Evolutionary conservation across 2,888 invertebrate genomes (phyloP).

Genomic region (Dolichomitus sp.): DNA sequence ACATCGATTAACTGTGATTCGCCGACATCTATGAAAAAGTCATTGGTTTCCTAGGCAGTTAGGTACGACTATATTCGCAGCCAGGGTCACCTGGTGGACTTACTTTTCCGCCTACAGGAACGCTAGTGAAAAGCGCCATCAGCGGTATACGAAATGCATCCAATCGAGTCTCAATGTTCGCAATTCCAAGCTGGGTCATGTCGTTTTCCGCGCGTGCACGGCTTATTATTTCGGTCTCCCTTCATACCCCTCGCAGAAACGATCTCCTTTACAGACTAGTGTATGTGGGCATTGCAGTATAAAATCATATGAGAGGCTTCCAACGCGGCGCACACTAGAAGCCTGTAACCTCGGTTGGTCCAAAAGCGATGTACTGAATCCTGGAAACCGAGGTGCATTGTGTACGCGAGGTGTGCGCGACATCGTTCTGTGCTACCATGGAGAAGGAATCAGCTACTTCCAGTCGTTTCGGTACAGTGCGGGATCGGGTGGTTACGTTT

Average conservation of each 20-base stretch:
- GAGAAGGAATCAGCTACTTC: slow-evolving; percentile 29
- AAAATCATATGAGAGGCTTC: slow-evolving; percentile 69
- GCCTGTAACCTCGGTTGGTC: slow-evolving; percentile 14
- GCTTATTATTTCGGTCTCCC: slow-evolving; percentile 83
- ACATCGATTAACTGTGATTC: slow-evolving; percentile 63
- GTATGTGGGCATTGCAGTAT: slow-evolving; percentile 19
- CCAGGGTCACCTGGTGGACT: slow-evolving; percentile 5
- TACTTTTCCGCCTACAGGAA: slow-evolving; percentile 41
- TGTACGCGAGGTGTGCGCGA: slow-evolving; percentile 25
- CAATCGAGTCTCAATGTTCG: slow-evolving; percentile 81
- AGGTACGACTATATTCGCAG: slow-evolving; percentile 53
- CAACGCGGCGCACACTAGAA: slow-evolving; percentile 49
- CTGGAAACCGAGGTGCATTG: slow-evolving; percentile 18
- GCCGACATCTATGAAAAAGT: slow-evolving; percentile 80
- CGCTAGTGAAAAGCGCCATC: slow-evolving; percentile 74
- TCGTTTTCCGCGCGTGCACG: slow-evolving; percentile 46
- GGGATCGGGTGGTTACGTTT: slow-evolving; percentile 44
- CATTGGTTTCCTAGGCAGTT: slow-evolving; percentile 71
- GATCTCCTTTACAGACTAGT: slow-evolving; percentile 32
- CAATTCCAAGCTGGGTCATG: slow-evolving; percentile 79
- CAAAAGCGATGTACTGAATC: slow-evolving; percentile 35
- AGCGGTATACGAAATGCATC: slow-evolving; percentile 75
- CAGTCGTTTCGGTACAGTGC: slow-evolving; percentile 24
- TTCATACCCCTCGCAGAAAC: slow-evolving; percentile 59
- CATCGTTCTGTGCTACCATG: slow-evolving; percentile 4